These are phyloP conservation scores for Vanessa cardui DNA, from an alignment of 2,888 invertebrate genomes.

Conservation along the genomic window DNA sequence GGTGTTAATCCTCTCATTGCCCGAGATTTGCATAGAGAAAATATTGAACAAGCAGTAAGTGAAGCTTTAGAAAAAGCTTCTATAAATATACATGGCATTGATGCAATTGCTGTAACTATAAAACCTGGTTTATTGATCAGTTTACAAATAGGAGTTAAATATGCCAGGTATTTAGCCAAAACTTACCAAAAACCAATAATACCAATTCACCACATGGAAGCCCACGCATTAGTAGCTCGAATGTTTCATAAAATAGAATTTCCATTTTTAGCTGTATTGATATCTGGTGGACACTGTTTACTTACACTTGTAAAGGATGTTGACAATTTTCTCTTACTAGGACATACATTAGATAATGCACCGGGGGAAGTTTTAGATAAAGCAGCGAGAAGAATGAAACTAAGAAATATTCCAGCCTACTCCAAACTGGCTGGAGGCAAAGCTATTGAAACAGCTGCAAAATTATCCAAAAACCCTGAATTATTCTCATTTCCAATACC, in stretches of 20 bases:
- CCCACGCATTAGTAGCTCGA: constrained; percentile 95
- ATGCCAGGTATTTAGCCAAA: constrained; percentile 89
- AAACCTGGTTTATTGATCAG: constrained; percentile 93
- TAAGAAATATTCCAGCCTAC: constrained; percentile 89
- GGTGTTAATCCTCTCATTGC: constrained; percentile 96
- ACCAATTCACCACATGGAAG: constrained; percentile 99
- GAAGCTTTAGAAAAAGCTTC: constrained; percentile 85
- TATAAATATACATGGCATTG: constrained; percentile 85
- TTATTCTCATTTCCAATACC: constrained; percentile 87
- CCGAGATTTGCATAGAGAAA: constrained; percentile 88
- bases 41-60: constrained; percentile 89
- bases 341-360: constrained; percentile 91
- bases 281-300: constrained; percentile 97
- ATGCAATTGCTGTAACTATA: constrained; percentile 95
- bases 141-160: constrained; percentile 90
- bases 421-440: constrained; percentile 90
- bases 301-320: constrained; percentile 88
- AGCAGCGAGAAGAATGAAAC: constrained; percentile 92
- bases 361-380: constrained; percentile 98
- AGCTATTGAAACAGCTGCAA: constrained; percentile 92
- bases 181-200: constrained; percentile 90
- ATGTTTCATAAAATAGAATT: constrained; percentile 88
- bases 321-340: constrained; percentile 90
- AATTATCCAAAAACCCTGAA: constrained; percentile 83
- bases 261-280: constrained; percentile 94